Evolutionary conservation across 2,888 invertebrate genomes (phyloP), one percentile per base, ranked within the genome.

Genomic region (Blera fallax): DNA sequence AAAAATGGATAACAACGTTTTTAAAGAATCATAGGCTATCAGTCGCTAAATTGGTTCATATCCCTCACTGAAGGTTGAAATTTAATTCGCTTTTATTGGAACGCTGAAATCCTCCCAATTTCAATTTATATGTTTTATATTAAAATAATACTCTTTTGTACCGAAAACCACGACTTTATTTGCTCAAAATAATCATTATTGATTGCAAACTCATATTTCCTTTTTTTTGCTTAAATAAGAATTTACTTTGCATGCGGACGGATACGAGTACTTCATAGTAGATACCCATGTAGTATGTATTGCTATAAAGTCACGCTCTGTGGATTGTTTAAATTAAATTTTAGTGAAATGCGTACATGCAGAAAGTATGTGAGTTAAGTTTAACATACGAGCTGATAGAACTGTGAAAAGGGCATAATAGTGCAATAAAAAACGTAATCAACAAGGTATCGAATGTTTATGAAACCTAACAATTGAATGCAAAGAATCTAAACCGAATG

Each of bases 121-220:
- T 50, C 27, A 43, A 40, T 69, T 43, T 69, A 48, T 43, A 2
- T 27, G 2, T 29, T 32, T 43, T 52, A 24, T 27, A 29, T 40
- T 52, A 3, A 27, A 40, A 21, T 11, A 18, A n/a, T 11, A 2
- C 27, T 29, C 2, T 6, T 29, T 27, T 27, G 37, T 2, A 18
- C 29, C 3, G 34, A 14, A 54, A 69, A 69, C 43, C 34, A 50
- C 65, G 18, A 40, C 18, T 18, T 10, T 67, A 27, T 60, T 62
- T 45, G 14, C 43, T 29, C 18, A 56, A 18, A 54, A 69, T 52
- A 52, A 52, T 37, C 16, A 52, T 54, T 69, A 69, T 54, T 27
- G 54, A 27, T 29, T 16, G 7, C 40, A 43, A 40, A 4, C 24
- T 27, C 37, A 10, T 24, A 24, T 4, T 3, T 43, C 43, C 43